Evolutionary conservation across 1,140 invertebrate species (phyloP).

Genomic region (Eumaeus atala): DNA sequence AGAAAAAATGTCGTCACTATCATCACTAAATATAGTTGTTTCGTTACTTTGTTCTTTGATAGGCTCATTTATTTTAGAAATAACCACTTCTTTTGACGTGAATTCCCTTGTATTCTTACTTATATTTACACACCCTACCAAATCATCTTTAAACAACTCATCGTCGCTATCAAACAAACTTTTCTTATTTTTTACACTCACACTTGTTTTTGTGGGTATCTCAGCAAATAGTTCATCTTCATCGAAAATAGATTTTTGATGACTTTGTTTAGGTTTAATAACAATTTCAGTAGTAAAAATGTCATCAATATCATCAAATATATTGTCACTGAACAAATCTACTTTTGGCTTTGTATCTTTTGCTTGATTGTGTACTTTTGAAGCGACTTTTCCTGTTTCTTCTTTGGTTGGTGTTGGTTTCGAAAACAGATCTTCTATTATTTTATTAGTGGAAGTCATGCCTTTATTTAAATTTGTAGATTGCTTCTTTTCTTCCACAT

Average conservation of each 20-base stretch:
- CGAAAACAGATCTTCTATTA: slow-evolving; percentile 50
- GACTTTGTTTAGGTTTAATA: slow-evolving; percentile 30
- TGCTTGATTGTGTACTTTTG: slow-evolving; percentile 21
- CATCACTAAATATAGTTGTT: slow-evolving; percentile 25
- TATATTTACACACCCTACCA: neutral
- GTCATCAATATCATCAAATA: slow-evolving; percentile 64
- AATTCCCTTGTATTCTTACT: neutral
- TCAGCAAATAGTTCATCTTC: slow-evolving; percentile 58
- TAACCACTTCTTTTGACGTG: neutral
- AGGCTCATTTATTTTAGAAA: neutral
- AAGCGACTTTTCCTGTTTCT: slow-evolving; percentile 12
- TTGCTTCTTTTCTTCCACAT: slow-evolving; percentile 17
- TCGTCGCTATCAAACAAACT: slow-evolving; percentile 40
- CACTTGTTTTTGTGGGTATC: slow-evolving; percentile 22
- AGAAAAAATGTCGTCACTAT: slow-evolving; percentile 28
- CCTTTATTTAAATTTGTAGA: neutral
- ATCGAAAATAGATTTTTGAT: slow-evolving; percentile 48
- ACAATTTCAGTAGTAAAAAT: slow-evolving; percentile 50
- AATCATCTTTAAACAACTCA: slow-evolving; percentile 27
- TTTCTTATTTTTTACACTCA: slow-evolving; percentile 19
- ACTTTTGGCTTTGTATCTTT: slow-evolving; percentile 31
- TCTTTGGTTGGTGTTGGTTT: slow-evolving; percentile 36
- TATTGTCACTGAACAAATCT: slow-evolving; percentile 53
- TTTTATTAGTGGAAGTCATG: slow-evolving; percentile 23
- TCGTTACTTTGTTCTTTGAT: neutral